Evolutionary conservation across 1,140 invertebrate genomes (phyloP), one percentile per base, ranked within the genome.

Genomic region (Zaprionus davidi): DNA sequence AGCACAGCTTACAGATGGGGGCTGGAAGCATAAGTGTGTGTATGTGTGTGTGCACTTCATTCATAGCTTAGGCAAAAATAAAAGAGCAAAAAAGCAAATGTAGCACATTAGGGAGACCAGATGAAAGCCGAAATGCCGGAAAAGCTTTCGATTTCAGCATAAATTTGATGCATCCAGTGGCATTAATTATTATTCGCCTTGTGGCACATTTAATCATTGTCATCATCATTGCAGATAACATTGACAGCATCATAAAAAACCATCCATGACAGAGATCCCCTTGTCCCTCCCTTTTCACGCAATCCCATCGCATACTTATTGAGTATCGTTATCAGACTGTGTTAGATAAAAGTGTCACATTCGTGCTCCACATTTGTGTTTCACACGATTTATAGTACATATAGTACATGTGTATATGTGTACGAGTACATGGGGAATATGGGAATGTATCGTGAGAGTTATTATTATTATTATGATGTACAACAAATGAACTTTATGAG

Each of bases 321-420:
- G 65, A 36, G 34, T 41, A 57, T 57, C 65, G 60, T 76, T 76
- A 77, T 79, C 60, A 28, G 58, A 69, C 58, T 77, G 77, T 79
- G 77, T 79, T 79, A 73, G 75, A 79, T 79, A 73, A 73, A 80
- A 73, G 56, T 73, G 74, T 60, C 74, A 73, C 67, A 69, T 77
- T 63, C 67, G 49, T 73, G 71, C 38, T 15, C 36, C 17, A 64
- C 69, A 56, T 71, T 56, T 31, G 59, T 64, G 46, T 22, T 70
- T 63, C 53, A 49, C 66, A 44, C 56, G 20, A 31, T 62, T 63
- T 63, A 49, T 63, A 63, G 15, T 49, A 22, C 17, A 49, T n/a
- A n/a, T 5, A 5, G 5, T 28, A 31, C 28, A 31, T 31, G 28
- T 31, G 28, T 12, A 41, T 15, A 41, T n/a, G 22, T 17, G 26